Evolutionary conservation across 1,140 invertebrate species (phyloP).

Genomic region (Nasonia vitripennis): DNA sequence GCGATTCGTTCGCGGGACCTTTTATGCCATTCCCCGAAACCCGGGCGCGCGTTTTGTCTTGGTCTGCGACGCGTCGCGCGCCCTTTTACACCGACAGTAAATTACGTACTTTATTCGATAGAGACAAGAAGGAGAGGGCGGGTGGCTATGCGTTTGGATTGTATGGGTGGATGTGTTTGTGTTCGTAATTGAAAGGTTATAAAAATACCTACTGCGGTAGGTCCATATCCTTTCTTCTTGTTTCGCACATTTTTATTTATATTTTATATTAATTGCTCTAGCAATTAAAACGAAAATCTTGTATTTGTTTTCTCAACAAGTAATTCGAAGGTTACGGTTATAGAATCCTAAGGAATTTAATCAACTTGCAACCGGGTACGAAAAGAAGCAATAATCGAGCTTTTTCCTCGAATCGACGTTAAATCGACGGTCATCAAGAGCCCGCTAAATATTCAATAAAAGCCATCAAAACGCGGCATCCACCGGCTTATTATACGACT

Average conservation of each 20-base stretch:
- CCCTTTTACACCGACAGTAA: slow-evolving; percentile 72
- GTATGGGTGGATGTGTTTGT: slow-evolving; percentile 11
- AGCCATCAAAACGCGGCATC: background rate
- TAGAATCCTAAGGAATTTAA: background rate
- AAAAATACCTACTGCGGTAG: slow-evolving; percentile 64
- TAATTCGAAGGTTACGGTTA: background rate
- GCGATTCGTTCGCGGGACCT: slow-evolving; percentile 39
- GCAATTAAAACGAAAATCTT: too few relatives aligned
- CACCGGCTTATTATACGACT: background rate
- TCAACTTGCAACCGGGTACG: background rate
- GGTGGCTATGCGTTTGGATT: background rate
- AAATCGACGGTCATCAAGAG: background rate
- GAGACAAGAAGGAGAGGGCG: background rate
- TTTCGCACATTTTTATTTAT: background rate
- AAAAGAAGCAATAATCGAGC: background rate
- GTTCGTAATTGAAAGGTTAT: slow-evolving; percentile 66
- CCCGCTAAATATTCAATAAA: background rate
- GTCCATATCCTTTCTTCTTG: slow-evolving; percentile 48
- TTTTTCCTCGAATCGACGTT: background rate
- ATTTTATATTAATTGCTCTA: background rate
- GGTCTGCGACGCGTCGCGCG: background rate
- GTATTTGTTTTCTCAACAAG: too few relatives aligned
- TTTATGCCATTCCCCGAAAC: slow-evolving; percentile 53
- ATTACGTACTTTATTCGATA: slow-evolving; percentile 71
- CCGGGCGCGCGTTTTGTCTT: slow-evolving; percentile 36